Evolutionary conservation across 2,888 invertebrate species (phyloP).

Genomic region (Linhomoeus sp.): DNA sequence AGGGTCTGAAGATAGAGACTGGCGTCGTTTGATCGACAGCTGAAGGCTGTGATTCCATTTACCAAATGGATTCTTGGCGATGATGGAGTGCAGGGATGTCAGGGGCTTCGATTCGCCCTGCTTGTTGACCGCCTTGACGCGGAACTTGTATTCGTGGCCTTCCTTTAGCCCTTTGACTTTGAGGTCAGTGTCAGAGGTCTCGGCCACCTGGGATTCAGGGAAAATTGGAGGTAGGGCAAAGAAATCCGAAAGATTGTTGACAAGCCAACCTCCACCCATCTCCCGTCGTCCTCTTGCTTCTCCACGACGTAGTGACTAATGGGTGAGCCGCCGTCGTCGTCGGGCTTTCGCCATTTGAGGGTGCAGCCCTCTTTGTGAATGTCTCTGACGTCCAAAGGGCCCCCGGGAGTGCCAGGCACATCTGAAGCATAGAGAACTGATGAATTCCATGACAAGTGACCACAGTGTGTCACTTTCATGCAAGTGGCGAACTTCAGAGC

Average conservation of each 20-base stretch:
- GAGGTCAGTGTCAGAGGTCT: constrained; percentile 20
- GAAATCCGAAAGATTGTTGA: too few species aligned
- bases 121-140: constrained; percentile 77
- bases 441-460: not conserved
- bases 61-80: constrained; percentile 79
- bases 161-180: constrained; percentile 60
- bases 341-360: constrained; percentile 60
- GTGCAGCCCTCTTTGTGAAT: constrained; percentile 71
- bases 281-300: constrained; percentile 39
- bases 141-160: constrained; percentile 81
- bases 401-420: constrained; percentile 43
- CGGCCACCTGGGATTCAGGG: constrained; percentile 18
- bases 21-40: constrained; percentile 8
- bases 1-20: too few species aligned
- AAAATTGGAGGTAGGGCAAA: too few species aligned
- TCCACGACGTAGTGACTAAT: constrained; percentile 76
- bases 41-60: constrained; percentile 27
- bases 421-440: constrained; percentile 9
- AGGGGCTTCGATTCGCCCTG: constrained; percentile 74
- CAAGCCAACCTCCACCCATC: constrained; percentile 22
- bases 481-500: too few species aligned
- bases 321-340: constrained; percentile 77
- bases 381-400: constrained; percentile 60
- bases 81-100: constrained; percentile 56
- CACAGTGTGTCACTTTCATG: too few species aligned